Conservation (phyloP, 2,888 invertebrate species). For the Drosophila ustulata region DNA sequence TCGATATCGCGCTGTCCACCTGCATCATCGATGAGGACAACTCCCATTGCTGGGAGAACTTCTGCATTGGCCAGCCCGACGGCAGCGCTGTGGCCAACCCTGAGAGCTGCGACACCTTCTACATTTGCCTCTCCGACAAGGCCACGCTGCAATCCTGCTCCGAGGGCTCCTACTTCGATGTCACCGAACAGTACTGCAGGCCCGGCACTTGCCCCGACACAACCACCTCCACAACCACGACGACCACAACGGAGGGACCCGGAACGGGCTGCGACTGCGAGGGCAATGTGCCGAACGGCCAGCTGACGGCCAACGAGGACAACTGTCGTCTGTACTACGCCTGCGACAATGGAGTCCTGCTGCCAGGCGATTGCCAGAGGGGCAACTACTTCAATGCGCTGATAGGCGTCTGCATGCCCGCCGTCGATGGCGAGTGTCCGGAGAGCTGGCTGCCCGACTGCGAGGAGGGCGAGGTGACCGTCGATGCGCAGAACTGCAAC, state of each 20-base stretch:
- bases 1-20: constrained; percentile 7
- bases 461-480: not conserved
- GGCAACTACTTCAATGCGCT: constrained; percentile 68
- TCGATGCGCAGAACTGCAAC: constrained; percentile 36
- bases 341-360: constrained; percentile 66
- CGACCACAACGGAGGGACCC: constrained; percentile 1
- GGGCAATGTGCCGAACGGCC: constrained; percentile 56
- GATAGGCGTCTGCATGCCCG: constrained; percentile 16
- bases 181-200: constrained; percentile 24
- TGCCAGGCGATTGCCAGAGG: constrained; percentile 60
- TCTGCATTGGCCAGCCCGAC: constrained; percentile 51
- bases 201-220: constrained; percentile 64
- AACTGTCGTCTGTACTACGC: constrained; percentile 69
- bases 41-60: constrained; percentile 65
- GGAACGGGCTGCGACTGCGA: constrained; percentile 54
- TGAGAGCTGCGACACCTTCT: constrained; percentile 54
- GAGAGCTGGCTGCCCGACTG: constrained; percentile 42
- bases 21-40: constrained; percentile 56
- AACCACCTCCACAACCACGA: no score
- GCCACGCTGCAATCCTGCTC: constrained; percentile 47
- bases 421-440: constrained; percentile 44
- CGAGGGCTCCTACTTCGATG: constrained; percentile 55
- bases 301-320: constrained; percentile 50
- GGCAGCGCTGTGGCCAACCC: constrained; percentile 40
- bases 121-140: constrained; percentile 44